These are phyloP conservation scores for Pomacea canaliculata DNA, from an alignment of 2,888 invertebrate genomes.

Conservation along the genomic window DNA sequence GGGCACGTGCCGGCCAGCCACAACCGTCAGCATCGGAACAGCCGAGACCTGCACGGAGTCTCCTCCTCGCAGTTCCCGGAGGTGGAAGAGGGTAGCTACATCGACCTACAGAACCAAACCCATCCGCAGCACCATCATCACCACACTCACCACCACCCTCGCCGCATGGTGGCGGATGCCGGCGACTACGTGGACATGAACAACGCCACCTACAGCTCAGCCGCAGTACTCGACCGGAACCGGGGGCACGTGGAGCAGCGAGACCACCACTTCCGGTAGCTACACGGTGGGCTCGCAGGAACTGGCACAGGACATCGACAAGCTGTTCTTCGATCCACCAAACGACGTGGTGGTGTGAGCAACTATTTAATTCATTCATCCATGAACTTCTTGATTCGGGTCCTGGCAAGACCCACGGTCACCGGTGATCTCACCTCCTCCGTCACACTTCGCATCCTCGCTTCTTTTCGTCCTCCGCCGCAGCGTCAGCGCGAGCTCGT, in stretches of 20 bases:
- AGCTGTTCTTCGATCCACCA: constrained; percentile 35
- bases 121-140: not conserved
- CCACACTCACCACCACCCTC: not conserved
- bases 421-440: too few relatives aligned
- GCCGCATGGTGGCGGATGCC: constrained; percentile 13
- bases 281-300: constrained; percentile 39
- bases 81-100: constrained; percentile 28
- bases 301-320: constrained; percentile 38
- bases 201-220: constrained; percentile 7
- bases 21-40: not conserved
- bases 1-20: too few relatives aligned
- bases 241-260: constrained; percentile 34
- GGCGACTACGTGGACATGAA: constrained; percentile 36
- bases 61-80: constrained; percentile 10
- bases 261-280: constrained; percentile 41
- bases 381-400: too few relatives aligned
- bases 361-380: too few relatives aligned
- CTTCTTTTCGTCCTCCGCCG: too few relatives aligned
- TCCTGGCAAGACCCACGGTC: too few relatives aligned
- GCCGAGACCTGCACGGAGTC: not conserved
- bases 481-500: too few relatives aligned
- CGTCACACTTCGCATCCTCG: too few relatives aligned
- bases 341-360: constrained; percentile 35
- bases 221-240: constrained; percentile 17
- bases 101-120: constrained; percentile 19